Evolutionary conservation across 2,888 invertebrate genomes (phyloP), one percentile per base, ranked within the genome.

Genomic region (Oxystoma pomonae): DNA sequence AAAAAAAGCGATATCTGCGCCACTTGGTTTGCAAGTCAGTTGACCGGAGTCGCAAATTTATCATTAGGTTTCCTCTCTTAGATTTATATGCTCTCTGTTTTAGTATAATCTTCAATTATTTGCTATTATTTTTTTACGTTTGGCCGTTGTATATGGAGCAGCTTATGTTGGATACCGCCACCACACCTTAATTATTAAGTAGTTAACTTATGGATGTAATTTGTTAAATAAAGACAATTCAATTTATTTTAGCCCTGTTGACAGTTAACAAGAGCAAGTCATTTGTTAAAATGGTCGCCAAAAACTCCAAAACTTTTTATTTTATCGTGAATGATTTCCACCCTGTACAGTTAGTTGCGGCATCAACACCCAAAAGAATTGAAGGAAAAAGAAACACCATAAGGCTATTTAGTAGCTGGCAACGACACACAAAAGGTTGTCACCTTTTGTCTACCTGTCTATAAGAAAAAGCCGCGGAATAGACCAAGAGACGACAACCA

Each of bases 401-500:
- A 35, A 35, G 3, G 18, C 59, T 59, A 59, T 59, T 59, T 59
- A 52, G 59, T 59, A 59, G 59, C 59, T 22, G 59, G 21, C 52
- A 59, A 53, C 59, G 59, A 59, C 22, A 59, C 61, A 63, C 60
- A 63, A 63, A 63, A 35, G 35, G 35, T 35, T 35, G 60, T 53
- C 18, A 57, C 57, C 63, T 63, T 60, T 60, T 63, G 63, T 63
- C 63, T 63, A 63, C 63, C 63, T 63, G 63, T 62, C 21, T 59
- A 20, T n/a, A 17, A n/a, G 16, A 20, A 56, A 61, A 61, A 57
- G 52, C 59, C 60, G 35, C 35, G 63, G 63, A 17, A 52, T 60
- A 16, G 35, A 21, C 55, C 63, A 63, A 60, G 60, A 60, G 17
- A 35, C 35, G 5, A 35, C 35, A 3, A 35, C 12, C 3, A 35